Evolutionary conservation across 2,797 vertebrate genomes (phyloP), one percentile per base, ranked within the genome.

Genomic region (Ataeniobius toweri): DNA sequence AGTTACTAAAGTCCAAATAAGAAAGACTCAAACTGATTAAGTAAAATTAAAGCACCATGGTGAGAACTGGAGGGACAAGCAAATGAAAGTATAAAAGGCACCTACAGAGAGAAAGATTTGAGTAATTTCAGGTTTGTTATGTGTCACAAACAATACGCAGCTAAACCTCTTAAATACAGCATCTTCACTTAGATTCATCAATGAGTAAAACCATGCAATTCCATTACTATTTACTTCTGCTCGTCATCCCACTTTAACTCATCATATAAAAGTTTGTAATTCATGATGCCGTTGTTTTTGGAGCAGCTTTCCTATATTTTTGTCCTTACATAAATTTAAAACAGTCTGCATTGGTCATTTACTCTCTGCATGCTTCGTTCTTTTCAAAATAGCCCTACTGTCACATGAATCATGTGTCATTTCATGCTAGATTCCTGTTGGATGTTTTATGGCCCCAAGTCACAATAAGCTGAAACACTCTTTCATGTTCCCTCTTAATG

Each of bases 371-470:
- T n/a, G 65, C 39, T n/a, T n/a, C 10, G 1, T 44, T 41, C 39
- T 13, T 68, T 44, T 44, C 65, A 44, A 18, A 68, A 44, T 31
- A 51, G 46, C 8, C 7, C 69, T 2, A 20, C 7, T 51, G n/a
- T 71, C n/a, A 71, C 18, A 51, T 20, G 26, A 51, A 50, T 71
- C 18, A 71, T 51, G 69, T 50, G 26, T 71, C 26, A 71, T 51
- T 71, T 71, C 48, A 18, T 51, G 44, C 48, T 50, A 48, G 46
- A 31, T 28, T 71, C 26, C 26, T 18, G 16, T 26, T 50, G 22
- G 68, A 26, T 70, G 14, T 13, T 48, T 70, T 28, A 26, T 70
- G 26, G 16, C n/a, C 26, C 48, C 7, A 28, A 18, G 69, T 28
- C 26, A 28, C 20, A 44, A 44, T 22, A 68, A 41, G 65, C 10